Conservation (phyloP, 2,888 invertebrate genomes). For the Trichopoda pennipes region DNA sequence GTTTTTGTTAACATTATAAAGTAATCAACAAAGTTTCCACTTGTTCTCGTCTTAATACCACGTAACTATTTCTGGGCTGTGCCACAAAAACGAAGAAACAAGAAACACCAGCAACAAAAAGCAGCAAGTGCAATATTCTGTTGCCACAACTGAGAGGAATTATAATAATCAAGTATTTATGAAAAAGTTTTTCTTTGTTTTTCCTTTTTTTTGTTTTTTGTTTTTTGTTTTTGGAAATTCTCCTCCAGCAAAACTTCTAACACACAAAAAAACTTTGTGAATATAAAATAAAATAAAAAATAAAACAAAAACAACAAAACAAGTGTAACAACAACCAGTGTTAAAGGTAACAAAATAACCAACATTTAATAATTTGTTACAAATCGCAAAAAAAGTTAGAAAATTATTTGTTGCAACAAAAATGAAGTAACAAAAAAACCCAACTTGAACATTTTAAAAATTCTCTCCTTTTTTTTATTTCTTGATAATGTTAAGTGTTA, state of each 20-base stretch:
- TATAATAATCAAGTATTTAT: constrained; percentile 64
- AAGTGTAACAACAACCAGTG: constrained; percentile 49
- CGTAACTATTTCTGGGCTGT: constrained; percentile 53
- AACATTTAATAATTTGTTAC: constrained; percentile 54
- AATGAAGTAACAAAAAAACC: constrained; percentile 23
- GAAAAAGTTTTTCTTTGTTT: constrained; percentile 53
- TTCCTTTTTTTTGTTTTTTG: no score
- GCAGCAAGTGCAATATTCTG: constrained; percentile 47
- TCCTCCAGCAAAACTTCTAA: background rate
- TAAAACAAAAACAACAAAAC: constrained; percentile 37
- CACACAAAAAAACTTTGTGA: constrained; percentile 26
- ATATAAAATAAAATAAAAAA: constrained; percentile 18
- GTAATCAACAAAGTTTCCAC: constrained; percentile 63
- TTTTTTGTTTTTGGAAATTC: no score
- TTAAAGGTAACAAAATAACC: constrained; percentile 53
- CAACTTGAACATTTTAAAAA: constrained; percentile 55
- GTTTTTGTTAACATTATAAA: constrained; percentile 53
- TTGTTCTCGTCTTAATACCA: constrained; percentile 56
- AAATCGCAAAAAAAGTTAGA: constrained; percentile 11
- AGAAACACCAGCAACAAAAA: constrained; percentile 26
- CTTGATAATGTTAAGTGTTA: constrained; percentile 41
- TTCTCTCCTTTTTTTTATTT: constrained; percentile 1
- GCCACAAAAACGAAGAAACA: constrained; percentile 17
- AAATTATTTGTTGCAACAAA: background rate
- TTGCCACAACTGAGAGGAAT: constrained; percentile 43